Base-by-base conservation (phyloP, 2,113 vertebrate species). In the Orcinus orca region DNA sequence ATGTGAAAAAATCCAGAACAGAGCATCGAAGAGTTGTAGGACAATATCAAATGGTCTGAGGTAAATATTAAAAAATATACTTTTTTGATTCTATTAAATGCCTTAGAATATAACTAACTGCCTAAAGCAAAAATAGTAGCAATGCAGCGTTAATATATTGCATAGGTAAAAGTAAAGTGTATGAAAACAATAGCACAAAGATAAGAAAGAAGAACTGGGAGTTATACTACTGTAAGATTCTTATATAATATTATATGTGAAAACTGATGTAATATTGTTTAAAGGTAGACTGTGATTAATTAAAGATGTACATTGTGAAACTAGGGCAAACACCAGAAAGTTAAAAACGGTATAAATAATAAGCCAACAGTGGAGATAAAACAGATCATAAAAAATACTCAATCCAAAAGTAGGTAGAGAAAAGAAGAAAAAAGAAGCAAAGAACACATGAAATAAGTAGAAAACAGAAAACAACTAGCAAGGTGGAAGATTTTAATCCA, bases 151-250 rank as follows among this genome's bases (percentile, higher is more conserved):
- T 26, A 70, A 50, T 65, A 88, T 94, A 55, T 12, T 85, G 26
- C 74, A 77, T 62, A 90, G 77, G 18, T 82, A 65, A 93, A 94
- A 92, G 21, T 63, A 89, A 89, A 97, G 90, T 65, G 18, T 70
- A 36, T 82, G 8, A 65, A 33, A 86, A 89, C 18, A 76, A 44
- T 25, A 77, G 26, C 58, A 96, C 29, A 95, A 81, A 96, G 71
- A 93, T 10, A 93, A 26, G 44, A 79, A 83, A n/a, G 41, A 89
- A 67, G 50, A 93, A 80, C 5, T 67, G 8, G 55, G 13, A 84
- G 41, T 86, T 88, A 73, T 55, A 84, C 63, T 88, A 18, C 47
- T 53, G 4, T 50, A 81, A 88, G 38, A 13, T 79, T 91, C 50
- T 80, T 80, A 55, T 58, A 58, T 58, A 21, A 58, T 58, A 58